Percentiles rank a stretch among this genome's conserved stretches.
Evolutionary conservation across 2,113 vertebrate species (phyloP).

Genomic region (Datnioides undecimradiatus): DNA sequence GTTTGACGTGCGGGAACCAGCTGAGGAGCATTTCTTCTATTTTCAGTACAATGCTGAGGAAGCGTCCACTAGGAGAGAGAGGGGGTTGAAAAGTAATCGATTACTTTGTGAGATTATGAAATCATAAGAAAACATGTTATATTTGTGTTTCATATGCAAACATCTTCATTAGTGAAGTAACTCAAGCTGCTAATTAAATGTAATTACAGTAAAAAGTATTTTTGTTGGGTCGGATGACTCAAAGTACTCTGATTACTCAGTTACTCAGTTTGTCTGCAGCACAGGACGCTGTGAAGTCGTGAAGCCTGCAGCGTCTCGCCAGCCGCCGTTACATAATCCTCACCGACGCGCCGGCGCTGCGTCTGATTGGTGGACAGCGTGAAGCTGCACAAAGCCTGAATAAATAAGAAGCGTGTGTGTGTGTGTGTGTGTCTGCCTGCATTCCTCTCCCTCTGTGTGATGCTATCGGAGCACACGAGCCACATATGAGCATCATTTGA

Average conservation of each 20-base stretch:
- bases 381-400: conserved; percentile 30
- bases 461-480: conserved; percentile 25
- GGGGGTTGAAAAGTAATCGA: not conserved
- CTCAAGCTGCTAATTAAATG: not conserved
- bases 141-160: too few relatives aligned
- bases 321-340: conserved; percentile 51
- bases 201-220: not conserved
- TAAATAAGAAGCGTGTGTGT: conserved; percentile 14
- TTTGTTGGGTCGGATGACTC: too few relatives aligned
- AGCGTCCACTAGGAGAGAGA: conserved; percentile 41
- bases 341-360: not conserved
- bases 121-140: too few relatives aligned
- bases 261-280: too few relatives aligned
- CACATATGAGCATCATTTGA: conserved; percentile 13
- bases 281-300: too few relatives aligned
- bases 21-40: conserved; percentile 73
- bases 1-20: conserved; percentile 72
- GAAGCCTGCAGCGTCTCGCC: too few relatives aligned
- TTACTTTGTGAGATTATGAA: not conserved
- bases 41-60: conserved; percentile 60
- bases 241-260: too few relatives aligned
- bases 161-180: too few relatives aligned
- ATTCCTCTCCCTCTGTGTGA: conserved; percentile 38
- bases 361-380: conserved; percentile 49
- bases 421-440: not conserved